Evolutionary conservation across 2,888 invertebrate genomes (phyloP), one percentile per base, ranked within the genome.

Genomic region (Homarus gammarus): DNA sequence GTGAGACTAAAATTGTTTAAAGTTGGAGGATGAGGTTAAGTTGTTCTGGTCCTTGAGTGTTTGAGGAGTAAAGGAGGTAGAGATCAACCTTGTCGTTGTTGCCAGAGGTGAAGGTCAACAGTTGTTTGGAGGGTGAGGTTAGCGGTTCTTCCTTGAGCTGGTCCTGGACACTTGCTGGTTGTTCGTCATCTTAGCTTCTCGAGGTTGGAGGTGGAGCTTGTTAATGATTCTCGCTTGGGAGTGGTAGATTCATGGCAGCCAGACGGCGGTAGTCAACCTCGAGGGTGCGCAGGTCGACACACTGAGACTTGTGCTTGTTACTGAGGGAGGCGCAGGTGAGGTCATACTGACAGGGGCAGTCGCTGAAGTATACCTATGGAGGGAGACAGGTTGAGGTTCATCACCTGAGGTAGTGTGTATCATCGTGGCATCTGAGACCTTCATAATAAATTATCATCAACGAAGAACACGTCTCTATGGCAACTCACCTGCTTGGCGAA

Each of bases 341-440:
- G 79, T 90, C 84, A 3, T 38, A 44, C 10, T 87, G 79, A 44
- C 91, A 91, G 0, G 91, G 91, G 27, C 91, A 91, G 87, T 90
- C 90, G 27, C 87, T 87, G 84, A 91, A 91, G 81, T 91, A 87
- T 22, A 91, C 87, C 91, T 91, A 84, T 0, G n/a, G 31, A 36
- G 79, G 56, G 73, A 5, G 18, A 3, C 68, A 68, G 10, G 10
- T 64, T 64, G 8, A 64, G 10, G 10, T 27, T n/a, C n/a, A 10
- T 68, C 2, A 0, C 18, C 8, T 68, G 10, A 27, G 8, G n/a
- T 68, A 68, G 8, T 15, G 64, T 31, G 12, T 68, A 12, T 68
- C 68, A 68, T 22, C 68, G 27, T 10, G 10, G 44, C 12, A 49
- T 10, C 44, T 49, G 6, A 49, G 44, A 49, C 44, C 44, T 10